These are phyloP conservation scores for Hymenochirus boettgeri DNA, from an alignment of 2,113 vertebrate genomes.

Conservation along the genomic window DNA sequence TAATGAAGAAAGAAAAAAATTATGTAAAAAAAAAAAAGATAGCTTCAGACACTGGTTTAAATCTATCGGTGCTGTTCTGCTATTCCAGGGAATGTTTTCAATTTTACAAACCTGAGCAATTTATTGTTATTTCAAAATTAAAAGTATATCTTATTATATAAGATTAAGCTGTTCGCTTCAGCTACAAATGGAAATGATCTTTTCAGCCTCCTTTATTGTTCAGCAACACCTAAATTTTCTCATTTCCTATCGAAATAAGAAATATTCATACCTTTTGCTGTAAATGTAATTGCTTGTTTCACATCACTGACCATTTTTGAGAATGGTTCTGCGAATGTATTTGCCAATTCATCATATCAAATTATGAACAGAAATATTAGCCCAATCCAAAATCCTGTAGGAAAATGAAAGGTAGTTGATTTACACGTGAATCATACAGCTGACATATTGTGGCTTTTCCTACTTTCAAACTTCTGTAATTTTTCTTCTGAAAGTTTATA, in stretches of 20 bases:
- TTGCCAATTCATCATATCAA: conserved; percentile 36
- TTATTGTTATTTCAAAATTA: conserved; percentile 23
- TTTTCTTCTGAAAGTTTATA: too few relatives aligned
- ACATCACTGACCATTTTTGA: conserved; percentile 33
- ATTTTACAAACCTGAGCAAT: conserved; percentile 39
- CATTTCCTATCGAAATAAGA: conserved; percentile 10
- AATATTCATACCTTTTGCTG: conserved; percentile 35
- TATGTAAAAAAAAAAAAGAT: too few relatives aligned
- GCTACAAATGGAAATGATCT: neutral
- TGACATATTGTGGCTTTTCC: conserved; percentile 17
- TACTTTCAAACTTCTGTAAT: too few relatives aligned
- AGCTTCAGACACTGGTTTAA: too few relatives aligned
- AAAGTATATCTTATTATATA: conserved; percentile 26
- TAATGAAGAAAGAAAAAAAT: too few relatives aligned
- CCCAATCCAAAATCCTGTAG: conserved; percentile 19
- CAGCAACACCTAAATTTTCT: conserved; percentile 18
- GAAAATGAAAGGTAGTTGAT: conserved; percentile 11
- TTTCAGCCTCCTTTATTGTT: conserved; percentile 10
- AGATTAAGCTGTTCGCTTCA: neutral
- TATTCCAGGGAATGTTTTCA: neutral
- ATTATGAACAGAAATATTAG: conserved; percentile 31
- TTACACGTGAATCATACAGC: conserved; percentile 11
- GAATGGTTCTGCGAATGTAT: conserved; percentile 9
- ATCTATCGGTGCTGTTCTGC: neutral
- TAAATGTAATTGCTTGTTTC: conserved; percentile 37